Conservation (phyloP, 1,140 invertebrate species). For the Drosophila orosa region DNA sequence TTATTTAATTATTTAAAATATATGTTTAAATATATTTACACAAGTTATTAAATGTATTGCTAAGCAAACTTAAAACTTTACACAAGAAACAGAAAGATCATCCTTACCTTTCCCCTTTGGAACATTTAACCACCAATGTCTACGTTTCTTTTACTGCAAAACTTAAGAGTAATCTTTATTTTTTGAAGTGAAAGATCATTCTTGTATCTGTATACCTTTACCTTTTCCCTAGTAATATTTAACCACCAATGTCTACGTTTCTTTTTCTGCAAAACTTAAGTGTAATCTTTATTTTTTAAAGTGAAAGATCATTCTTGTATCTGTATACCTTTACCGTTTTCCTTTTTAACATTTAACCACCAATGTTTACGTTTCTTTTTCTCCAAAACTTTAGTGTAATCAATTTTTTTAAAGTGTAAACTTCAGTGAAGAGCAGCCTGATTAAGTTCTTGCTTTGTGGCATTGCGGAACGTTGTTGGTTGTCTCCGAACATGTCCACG, state of each 20-base stretch:
- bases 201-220: not conserved
- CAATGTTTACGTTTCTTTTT: not conserved
- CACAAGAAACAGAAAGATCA: not conserved
- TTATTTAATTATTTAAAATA: not conserved
- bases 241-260: not conserved
- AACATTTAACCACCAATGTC: too few relatives aligned
- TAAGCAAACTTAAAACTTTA: too few relatives aligned
- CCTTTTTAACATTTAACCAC: not conserved
- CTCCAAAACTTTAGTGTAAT: not conserved
- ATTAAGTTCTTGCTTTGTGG: constrained; percentile 74
- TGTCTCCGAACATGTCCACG: constrained; percentile 44
- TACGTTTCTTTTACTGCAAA: too few relatives aligned
- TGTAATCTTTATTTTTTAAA: too few relatives aligned
- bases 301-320: not conserved
- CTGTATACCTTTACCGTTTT: not conserved
- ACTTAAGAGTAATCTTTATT: too few relatives aligned
- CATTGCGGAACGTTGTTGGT: constrained; percentile 42
- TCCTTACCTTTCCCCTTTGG: too few relatives aligned
- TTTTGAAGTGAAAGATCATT: not conserved
- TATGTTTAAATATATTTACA: too few relatives aligned
- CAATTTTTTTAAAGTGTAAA: not conserved
- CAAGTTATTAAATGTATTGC: too few relatives aligned
- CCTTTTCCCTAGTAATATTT: not conserved
- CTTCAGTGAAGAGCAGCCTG: constrained; percentile 47
- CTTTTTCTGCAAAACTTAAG: not conserved